Conservation (phyloP, 2,888 invertebrate genomes). For the Dryadula phaetusa region DNA sequence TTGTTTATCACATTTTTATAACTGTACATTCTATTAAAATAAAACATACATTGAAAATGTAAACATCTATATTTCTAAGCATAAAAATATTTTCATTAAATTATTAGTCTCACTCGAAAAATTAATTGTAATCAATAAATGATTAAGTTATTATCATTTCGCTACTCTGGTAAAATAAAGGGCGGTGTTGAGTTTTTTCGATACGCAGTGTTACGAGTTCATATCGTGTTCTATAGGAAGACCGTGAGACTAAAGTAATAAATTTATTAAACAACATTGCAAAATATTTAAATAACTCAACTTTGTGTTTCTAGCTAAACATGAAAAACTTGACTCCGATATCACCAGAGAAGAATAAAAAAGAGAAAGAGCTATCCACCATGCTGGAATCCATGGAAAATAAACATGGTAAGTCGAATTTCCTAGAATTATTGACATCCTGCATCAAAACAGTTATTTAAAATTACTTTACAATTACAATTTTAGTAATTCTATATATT, state of each 20-base stretch:
- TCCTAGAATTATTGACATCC: background rate
- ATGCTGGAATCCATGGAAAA: slow-evolving; percentile 92
- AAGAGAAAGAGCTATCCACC: slow-evolving; percentile 89
- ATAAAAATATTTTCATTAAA: no score
- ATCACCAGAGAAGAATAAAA: slow-evolving; percentile 85
- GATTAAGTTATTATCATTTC: no score
- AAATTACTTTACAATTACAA: background rate
- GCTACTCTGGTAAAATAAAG: no score
- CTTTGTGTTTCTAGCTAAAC: slow-evolving; percentile 75
- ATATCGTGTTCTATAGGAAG: no score
- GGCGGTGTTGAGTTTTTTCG: no score
- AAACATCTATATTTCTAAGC: no score
- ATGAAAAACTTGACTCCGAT: slow-evolving; percentile 85
- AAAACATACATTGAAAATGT: background rate
- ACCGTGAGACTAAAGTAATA: no score
- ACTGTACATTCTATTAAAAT: background rate
- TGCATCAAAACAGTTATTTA: slow-evolving; percentile 1
- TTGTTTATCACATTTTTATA: background rate
- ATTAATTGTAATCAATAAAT: no score
- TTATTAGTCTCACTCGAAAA: no score
- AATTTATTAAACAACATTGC: no score
- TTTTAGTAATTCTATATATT: slow-evolving; percentile 20
- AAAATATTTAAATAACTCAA: no score
- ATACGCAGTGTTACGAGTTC: no score
- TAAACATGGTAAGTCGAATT: slow-evolving; percentile 89